Conservation (phyloP, 2,113 vertebrate species). For the Coracopsis vasa region DNA sequence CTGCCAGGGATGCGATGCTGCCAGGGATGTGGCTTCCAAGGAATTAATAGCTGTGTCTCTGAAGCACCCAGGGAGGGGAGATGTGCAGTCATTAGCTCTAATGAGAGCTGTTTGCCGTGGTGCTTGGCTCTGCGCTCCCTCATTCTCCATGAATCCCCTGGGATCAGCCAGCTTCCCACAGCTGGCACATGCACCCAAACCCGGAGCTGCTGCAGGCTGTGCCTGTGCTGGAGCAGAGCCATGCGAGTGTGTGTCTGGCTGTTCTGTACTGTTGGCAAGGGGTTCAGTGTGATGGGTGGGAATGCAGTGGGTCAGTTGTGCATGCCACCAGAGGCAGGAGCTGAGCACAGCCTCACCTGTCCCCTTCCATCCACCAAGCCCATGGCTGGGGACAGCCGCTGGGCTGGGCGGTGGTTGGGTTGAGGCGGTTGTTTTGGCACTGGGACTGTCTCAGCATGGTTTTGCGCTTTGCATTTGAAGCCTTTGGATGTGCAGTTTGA, state of each 20-base stretch:
- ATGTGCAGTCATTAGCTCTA: slow-evolving; percentile 2
- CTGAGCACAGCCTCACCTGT: background rate
- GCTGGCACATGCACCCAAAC: background rate
- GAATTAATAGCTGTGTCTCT: slow-evolving; percentile 40
- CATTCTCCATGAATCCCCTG: background rate
- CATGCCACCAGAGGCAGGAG: background rate
- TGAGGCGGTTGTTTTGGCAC: fast-evolving
- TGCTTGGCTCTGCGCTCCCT: background rate
- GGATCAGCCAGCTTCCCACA: background rate
- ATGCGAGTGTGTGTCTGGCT: fast-evolving
- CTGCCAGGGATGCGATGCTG: background rate
- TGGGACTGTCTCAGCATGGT: background rate
- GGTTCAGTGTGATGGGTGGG: background rate
- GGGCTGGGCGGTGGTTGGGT: background rate
- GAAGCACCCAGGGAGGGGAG: background rate
- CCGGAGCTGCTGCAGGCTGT: background rate
- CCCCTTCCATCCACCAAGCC: fast-evolving
- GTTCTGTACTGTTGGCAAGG: fast-evolving
- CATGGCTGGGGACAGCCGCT: fast-evolving
- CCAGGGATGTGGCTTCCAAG: background rate
- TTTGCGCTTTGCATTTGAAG: background rate
- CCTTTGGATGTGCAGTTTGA: background rate
- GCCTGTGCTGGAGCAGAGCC: fast-evolving
- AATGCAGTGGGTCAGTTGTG: fast-evolving
- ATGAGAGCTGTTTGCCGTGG: background rate